Evolutionary conservation across 2,888 invertebrate species (phyloP), one percentile per base, ranked within the genome.

Genomic region (Fragum fragum): DNA sequence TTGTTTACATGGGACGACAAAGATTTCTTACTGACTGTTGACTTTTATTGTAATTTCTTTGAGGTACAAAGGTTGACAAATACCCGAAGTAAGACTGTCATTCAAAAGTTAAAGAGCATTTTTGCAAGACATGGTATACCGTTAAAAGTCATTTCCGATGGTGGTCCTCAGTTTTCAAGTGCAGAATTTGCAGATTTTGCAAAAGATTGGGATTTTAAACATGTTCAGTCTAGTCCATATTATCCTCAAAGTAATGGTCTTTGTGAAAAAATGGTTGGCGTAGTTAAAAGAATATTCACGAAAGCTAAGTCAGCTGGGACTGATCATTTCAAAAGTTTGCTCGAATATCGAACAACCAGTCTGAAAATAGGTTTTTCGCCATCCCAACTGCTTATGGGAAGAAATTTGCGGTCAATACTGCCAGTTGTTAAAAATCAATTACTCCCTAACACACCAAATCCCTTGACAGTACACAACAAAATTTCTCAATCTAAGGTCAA

Each of bases 301-400:
- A 53, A 53, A 21, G 5, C 53, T n/a, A 53, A 53, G 21, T n/a
- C n/a, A n/a, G 21, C 53, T n/a, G 21, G 21, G 18, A n/a, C 53
- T n/a, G 53, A 53, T 53, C 53, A 16, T n/a, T 53, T 53, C n/a
- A 53, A n/a, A n/a, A 21, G n/a, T 53, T 53, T 53, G 18, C 53
- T 53, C 6, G 53, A 53, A 18, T 53, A 53, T 18, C 18, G 53
- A 53, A 21, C 53, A 53, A 53, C 53, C 53, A 16, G n/a, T 53
- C 21, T 53, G 53, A 53, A 21, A n/a, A 53, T 21, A 11, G 53
- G 53, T 21, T 53, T 11, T 21, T 53, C n/a, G n/a, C n/a, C n/a
- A n/a, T n/a, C n/a, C n/a, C n/a, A n/a, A n/a, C n/a, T n/a, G n/a
- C n/a, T n/a, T 6, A 53, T 53, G 53, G 53, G 53, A 53, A 53